Evolutionary conservation across 1,140 invertebrate species (phyloP).

Genomic region (Drosophila arizonae): DNA sequence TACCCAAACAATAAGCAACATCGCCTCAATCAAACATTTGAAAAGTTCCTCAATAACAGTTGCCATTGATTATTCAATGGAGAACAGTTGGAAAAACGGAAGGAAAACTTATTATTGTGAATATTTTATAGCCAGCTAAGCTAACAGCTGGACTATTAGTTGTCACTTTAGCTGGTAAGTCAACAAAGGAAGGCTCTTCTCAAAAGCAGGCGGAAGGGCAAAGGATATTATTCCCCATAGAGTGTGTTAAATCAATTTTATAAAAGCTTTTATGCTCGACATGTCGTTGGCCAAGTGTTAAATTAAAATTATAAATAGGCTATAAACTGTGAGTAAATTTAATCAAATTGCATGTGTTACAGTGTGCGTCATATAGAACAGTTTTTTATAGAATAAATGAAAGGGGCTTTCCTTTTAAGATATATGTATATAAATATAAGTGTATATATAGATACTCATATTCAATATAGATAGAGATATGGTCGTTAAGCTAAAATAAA

Average conservation of each 20-base stretch:
- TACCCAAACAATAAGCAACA: constrained; percentile 14
- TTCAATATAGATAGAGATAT: too few species aligned
- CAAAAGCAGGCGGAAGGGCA: background rate
- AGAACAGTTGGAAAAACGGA: background rate
- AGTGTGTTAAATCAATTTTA: background rate
- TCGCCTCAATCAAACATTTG: constrained; percentile 37
- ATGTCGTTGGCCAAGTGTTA: too few species aligned
- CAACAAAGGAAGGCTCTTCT: background rate
- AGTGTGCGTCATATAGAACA: too few species aligned
- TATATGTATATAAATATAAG: too few species aligned
- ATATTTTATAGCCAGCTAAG: background rate
- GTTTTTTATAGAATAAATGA: too few species aligned
- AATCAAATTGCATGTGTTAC: too few species aligned
- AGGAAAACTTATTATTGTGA: background rate
- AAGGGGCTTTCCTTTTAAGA: too few species aligned
- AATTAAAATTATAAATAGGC: too few species aligned
- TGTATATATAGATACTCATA: too few species aligned
- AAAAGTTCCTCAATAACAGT: constrained; percentile 28
- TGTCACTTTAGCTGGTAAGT: background rate
- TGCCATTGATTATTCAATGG: constrained; percentile 69
- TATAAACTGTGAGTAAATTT: too few species aligned
- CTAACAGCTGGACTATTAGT: background rate
- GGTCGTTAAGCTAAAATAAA: too few species aligned
- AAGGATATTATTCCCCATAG: background rate
- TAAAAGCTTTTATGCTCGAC: background rate